Evolutionary conservation across 2,113 vertebrate species (phyloP).

Genomic region (Alethe castanea): DNA sequence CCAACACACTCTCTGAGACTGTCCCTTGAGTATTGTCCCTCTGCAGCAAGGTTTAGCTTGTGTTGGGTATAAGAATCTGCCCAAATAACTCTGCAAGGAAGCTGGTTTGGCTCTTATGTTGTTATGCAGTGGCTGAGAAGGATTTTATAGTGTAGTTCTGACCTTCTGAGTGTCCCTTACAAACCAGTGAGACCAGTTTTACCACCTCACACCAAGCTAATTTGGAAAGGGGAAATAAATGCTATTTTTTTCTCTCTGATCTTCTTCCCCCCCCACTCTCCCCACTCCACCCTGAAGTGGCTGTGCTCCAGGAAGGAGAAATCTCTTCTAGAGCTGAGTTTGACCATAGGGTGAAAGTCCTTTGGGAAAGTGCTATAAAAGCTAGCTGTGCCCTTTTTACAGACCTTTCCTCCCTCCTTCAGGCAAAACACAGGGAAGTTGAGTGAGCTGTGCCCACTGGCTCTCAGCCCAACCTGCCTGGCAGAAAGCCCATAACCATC

Average conservation of each 20-base stretch:
- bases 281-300: background rate
- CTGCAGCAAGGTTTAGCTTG: background rate
- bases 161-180: constrained; percentile 9
- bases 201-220: background rate
- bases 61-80: background rate
- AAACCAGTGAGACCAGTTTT: constrained; percentile 55
- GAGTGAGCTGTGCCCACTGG: background rate
- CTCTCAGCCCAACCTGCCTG: background rate
- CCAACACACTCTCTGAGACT: background rate
- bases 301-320: background rate
- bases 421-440: background rate
- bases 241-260: background rate
- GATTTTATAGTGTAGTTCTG: background rate
- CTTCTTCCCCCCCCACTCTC: background rate
- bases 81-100: background rate
- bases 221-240: background rate
- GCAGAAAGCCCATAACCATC: background rate
- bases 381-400: background rate
- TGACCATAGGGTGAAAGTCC: background rate
- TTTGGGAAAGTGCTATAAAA: background rate
- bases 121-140: background rate
- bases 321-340: background rate
- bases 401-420: background rate
- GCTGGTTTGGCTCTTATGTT: background rate
- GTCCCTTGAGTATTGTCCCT: background rate